phyloP scores from a whole-genome alignment of 1,140 invertebrate genomes.

The Drusus annulatus region DNA sequence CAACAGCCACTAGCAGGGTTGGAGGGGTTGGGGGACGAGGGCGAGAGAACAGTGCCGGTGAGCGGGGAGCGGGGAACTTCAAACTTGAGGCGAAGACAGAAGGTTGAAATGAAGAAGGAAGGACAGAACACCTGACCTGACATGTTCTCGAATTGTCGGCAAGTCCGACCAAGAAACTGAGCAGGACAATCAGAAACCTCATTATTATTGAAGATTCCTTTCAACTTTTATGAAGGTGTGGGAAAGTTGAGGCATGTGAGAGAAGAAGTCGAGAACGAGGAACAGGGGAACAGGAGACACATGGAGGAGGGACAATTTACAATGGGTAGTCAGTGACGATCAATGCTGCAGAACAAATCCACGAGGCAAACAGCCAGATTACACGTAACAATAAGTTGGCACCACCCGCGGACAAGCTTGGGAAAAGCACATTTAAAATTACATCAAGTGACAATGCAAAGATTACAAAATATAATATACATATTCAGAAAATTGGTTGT shows the following conservation, averaged over 20 bases:
- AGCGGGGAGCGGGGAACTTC: not conserved
- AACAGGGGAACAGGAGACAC: not conserved
- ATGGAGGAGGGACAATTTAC: conserved; percentile 9
- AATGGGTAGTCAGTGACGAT: conserved; percentile 5
- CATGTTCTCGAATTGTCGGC: no score
- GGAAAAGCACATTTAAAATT: conserved; percentile 37
- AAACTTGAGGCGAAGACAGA: not conserved
- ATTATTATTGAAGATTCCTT: no score
- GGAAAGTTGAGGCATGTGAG: not conserved
- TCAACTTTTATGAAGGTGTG: not conserved
- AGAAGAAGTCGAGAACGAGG: not conserved
- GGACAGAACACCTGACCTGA: no score
- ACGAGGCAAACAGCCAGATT: conserved; percentile 12
- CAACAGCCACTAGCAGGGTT: conserved; percentile 54
- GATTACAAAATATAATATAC: not conserved
- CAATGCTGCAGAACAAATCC: conserved; percentile 36
- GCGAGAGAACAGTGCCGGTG: not conserved
- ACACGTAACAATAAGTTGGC: conserved; percentile 9
- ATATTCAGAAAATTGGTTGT: not conserved
- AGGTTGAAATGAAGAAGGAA: not conserved
- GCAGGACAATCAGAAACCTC: no score
- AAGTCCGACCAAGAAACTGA: no score
- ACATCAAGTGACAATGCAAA: conserved; percentile 25
- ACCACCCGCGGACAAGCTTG: conserved; percentile 16
- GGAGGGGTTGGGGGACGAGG: not conserved